These are phyloP conservation scores for Chanos chanos DNA, from an alignment of 2,797 vertebrate genomes.

Conservation along the genomic window DNA sequence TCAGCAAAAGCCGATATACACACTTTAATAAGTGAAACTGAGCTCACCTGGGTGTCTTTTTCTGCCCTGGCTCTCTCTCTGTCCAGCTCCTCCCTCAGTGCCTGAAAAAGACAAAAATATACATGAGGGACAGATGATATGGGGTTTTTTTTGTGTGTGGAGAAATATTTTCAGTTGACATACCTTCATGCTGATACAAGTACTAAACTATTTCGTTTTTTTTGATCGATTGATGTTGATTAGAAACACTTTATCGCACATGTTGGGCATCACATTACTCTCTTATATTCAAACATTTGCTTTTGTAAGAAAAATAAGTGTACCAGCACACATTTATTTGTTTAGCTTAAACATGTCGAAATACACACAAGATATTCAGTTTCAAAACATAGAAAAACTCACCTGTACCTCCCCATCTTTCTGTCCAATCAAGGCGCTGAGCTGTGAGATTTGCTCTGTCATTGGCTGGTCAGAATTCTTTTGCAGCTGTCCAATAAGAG, in stretches of 20 bases:
- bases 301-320: too few species aligned
- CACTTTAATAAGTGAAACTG: background rate
- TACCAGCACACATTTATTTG: too few species aligned
- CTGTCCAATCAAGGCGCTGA: constrained; percentile 62
- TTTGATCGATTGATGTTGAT: too few species aligned
- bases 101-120: constrained; percentile 45
- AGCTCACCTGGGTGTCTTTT: constrained; percentile 76
- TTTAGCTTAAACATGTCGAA: too few species aligned
- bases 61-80: constrained; percentile 65
- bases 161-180: too few species aligned
- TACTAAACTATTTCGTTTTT: too few species aligned
- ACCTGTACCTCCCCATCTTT: constrained; percentile 76
- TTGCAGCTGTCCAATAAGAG: constrained; percentile 70
- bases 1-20: too few species aligned
- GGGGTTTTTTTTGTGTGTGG: background rate
- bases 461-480: constrained; percentile 59
- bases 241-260: too few species aligned
- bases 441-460: constrained; percentile 62
- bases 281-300: too few species aligned
- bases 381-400: background rate
- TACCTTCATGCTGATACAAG: too few species aligned
- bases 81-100: constrained; percentile 61
- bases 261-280: too few species aligned
- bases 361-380: background rate
- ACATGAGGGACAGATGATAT: background rate